Conservation (phyloP, 2,888 invertebrate genomes). For the Salticus scenicus region DNA sequence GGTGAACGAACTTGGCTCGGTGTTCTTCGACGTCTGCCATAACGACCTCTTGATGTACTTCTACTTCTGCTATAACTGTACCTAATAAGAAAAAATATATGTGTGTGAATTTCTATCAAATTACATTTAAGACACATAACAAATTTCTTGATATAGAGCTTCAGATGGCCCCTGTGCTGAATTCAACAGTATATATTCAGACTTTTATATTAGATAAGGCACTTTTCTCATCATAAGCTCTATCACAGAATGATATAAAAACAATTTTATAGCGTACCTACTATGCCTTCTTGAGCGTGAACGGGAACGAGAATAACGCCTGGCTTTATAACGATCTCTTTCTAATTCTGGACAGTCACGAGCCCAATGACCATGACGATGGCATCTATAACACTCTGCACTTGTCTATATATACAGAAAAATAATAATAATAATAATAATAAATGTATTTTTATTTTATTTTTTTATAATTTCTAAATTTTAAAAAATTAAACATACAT, state of each 20-base stretch:
- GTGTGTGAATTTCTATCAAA: not conserved
- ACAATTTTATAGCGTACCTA: constrained; percentile 28
- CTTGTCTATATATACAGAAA: constrained; percentile 71
- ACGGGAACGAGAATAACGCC: constrained; percentile 64
- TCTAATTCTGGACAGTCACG: constrained; percentile 75
- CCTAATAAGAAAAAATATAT: constrained; percentile 4
- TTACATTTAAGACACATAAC: not conserved
- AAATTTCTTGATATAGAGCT: constrained; percentile 16
- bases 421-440: not conserved
- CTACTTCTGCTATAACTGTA: constrained; percentile 62
- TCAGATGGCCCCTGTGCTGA: constrained; percentile 67
- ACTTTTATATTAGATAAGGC: not conserved
- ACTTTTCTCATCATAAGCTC: constrained; percentile 62
- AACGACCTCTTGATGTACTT: constrained; percentile 60
- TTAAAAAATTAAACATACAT: constrained; percentile 17
- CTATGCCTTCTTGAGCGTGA: constrained; percentile 60
- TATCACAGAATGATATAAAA: not conserved
- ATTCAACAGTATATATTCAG: constrained; percentile 41
- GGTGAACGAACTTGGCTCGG: constrained; percentile 56
- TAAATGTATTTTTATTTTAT: not conserved
- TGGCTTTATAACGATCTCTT: constrained; percentile 62
- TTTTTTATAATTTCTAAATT: no score
- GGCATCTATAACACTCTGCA: constrained; percentile 77
- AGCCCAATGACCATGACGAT: constrained; percentile 76
- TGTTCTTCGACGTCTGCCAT: constrained; percentile 39